Conservation (phyloP, 2,113 vertebrate genomes). For the Gnathonemus echidnorhynchus region DNA sequence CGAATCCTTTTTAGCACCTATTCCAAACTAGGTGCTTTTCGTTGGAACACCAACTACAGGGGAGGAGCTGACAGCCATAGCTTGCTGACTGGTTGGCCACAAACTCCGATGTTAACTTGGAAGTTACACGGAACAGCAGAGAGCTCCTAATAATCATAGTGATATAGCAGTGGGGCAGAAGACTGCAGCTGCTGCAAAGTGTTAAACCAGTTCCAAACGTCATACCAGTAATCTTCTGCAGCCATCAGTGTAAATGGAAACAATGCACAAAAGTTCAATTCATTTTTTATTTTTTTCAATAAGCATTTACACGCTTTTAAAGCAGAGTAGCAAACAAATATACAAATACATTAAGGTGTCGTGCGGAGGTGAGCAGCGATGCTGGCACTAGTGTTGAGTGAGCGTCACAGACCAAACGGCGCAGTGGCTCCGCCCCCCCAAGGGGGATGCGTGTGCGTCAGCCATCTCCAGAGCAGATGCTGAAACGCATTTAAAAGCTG, state of each 20-base stretch:
- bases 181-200: too few species aligned
- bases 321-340: constrained; percentile 83
- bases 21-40: too few species aligned
- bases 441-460: constrained; percentile 57
- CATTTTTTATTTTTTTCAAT: constrained; percentile 69
- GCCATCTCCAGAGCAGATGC: constrained; percentile 76
- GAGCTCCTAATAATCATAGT: not conserved
- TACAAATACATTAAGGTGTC: constrained; percentile 82
- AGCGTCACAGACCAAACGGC: constrained; percentile 46
- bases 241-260: not conserved
- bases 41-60: too few species aligned
- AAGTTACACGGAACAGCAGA: too few species aligned
- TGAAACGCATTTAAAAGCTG: not conserved
- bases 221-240: too few species aligned
- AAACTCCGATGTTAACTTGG: too few species aligned
- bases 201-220: not conserved
- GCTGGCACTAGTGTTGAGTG: constrained; percentile 86
- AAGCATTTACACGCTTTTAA: constrained; percentile 86
- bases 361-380: constrained; percentile 55
- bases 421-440: not conserved
- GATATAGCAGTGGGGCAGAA: not conserved
- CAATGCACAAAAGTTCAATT: not conserved
- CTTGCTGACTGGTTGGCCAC: not conserved
- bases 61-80: not conserved
- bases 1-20: too few species aligned